Evolutionary conservation across 1,140 invertebrate species (phyloP), one percentile per base, ranked within the genome.

Genomic region (Diuraphis noxia): DNA sequence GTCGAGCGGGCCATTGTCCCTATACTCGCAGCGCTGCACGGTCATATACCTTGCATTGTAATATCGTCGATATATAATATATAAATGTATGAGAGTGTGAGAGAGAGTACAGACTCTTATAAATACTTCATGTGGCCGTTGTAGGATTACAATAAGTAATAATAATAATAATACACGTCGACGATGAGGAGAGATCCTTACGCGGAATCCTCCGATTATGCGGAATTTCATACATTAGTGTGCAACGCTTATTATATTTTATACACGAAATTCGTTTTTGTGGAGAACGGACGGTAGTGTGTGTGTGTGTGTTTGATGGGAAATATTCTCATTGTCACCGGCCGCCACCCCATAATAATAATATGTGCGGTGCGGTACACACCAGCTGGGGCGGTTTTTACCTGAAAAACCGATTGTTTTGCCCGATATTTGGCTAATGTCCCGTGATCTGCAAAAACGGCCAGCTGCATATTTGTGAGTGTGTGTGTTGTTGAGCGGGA

Each of bases 341-440:
- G 38, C 77, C 72, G 89, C 89, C 89, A 81, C 89, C 77, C 77
- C n/a, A n/a, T 3, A 7, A 23, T 72, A 38, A n/a, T 3, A 7
- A 23, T 72, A 38, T 40, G n/a, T 90, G 43, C 25, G 34, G 36
- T 38, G 30, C 8, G 25, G 6, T 36, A 81, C 4, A 10, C 23
- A 40, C 89, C 89, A 91, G 89, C 89, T 91, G 89, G 77, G 77
- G 34, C 25, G n/a, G 89, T 91, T 91, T 91, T 91, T 91, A 81
- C 63, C 89, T 81, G 63, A 81, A 91, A 87, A 90, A 36, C 88
- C 77, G 89, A 91, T 91, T 91, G 89, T 91, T 91, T 91, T 91
- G 89, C 89, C 89, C 89, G 89, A 91, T 91, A 91, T 91, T 91
- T 91, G 89, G 89, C 89, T 91, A 91, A 91, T 91, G 89, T 91